Base-by-base conservation (phyloP, 2,113 vertebrate genomes). In the Sphyrna mokarran region DNA sequence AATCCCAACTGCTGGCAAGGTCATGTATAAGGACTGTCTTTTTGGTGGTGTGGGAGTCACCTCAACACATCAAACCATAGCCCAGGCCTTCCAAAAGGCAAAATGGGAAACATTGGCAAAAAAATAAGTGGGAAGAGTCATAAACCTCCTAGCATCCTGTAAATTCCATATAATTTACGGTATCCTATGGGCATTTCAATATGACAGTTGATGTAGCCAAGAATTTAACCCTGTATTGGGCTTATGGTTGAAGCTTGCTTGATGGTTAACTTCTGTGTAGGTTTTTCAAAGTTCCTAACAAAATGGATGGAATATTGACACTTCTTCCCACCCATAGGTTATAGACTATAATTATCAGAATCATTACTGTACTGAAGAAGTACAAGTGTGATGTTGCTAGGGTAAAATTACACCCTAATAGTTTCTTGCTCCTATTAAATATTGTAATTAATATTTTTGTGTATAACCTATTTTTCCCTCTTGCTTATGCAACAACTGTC, bases 401-500 rank as follows among this genome's bases (percentile, higher is more conserved):
- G 63, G 23, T 94, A 58, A 91, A 94, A 94, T 94, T 94, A 69
- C 68, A 94, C 37, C 93, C 37, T 22, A 11, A 18, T 11, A 14
- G 54, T 54, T 69, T 72, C 69, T 48, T 95, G 9, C n/a, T 72
- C 37, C 10, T 95, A 72, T 95, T 95, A 72, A 95, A 95, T 95
- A 76, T 95, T 48, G 63, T 95, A 70, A 95, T 95, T 95, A 76
- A 72, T 66, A 72, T 95, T 95, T 70, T 95, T 95, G n/a, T 95
- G 40, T 33, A 72, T 72, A 72, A 76, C 68, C 14, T 95, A 23
- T 76, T 26, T 95, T 72, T 70, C 11, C 20, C 68, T 94, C 58
- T 76, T 76, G 43, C 14, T 33, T 37, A 66, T 37, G 89, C 37
- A 61, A 93, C 89, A 93, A 93, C 89, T 37, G 89, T 68, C 89